Percentiles rank a stretch among this genome's conserved stretches.
Conservation (phyloP, 2,113 vertebrate species). For the Arothron firmamentum region DNA sequence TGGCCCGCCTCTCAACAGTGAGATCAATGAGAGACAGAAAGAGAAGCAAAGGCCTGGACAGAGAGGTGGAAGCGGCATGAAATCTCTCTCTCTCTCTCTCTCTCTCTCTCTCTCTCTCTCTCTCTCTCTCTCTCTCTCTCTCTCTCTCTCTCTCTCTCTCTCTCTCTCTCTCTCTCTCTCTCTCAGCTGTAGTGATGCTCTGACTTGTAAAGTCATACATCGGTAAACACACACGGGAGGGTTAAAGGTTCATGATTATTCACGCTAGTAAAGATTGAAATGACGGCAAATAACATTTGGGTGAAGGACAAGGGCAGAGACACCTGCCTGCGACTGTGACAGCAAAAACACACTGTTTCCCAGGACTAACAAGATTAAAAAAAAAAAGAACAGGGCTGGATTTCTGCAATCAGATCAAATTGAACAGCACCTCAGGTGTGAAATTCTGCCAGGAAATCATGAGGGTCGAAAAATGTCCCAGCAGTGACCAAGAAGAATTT, state of each 20-base stretch:
- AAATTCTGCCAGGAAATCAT: not conserved
- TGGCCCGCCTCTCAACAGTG: conserved; percentile 55
- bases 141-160: not conserved
- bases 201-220: not conserved
- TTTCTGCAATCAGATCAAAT: conserved; percentile 1
- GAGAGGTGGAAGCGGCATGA: conserved; percentile 13
- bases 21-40: conserved; percentile 56
- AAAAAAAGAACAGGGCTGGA: conserved; percentile 20
- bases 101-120: conserved; percentile 6
- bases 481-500: conserved; percentile 4
- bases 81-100: conserved; percentile 7
- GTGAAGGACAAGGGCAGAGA: too few species aligned
- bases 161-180: conserved; percentile 7
- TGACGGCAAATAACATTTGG: conserved; percentile 4
- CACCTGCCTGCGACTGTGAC: not conserved
- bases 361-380: conserved; percentile 24
- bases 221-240: not conserved
- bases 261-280: conserved; percentile 14
- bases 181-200: conserved; percentile 25
- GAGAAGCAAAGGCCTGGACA: conserved; percentile 37
- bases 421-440: not conserved
- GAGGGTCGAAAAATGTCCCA: not conserved
- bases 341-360: not conserved
- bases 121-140: not conserved
- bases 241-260: conserved; percentile 13